A percentile compares a stretch with the other conserved stretches of the same genome.
Conservation (phyloP, 2,888 invertebrate genomes). For the Polia nebulosa region DNA sequence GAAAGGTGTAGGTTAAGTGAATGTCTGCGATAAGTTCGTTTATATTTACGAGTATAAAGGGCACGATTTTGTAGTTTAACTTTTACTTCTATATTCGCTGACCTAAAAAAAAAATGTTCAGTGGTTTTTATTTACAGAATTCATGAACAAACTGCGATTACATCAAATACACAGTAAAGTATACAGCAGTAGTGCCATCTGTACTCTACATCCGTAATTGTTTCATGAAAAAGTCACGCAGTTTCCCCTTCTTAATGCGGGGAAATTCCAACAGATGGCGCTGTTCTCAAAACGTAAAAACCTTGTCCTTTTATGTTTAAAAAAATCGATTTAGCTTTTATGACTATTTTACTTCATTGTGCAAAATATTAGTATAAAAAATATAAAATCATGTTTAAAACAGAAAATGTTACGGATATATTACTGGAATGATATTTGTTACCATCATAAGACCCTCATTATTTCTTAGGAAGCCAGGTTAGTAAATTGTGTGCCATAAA, state of each 20-base stretch:
- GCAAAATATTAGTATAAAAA: not conserved
- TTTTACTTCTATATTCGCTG: not conserved
- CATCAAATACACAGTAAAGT: not conserved
- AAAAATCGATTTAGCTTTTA: not conserved
- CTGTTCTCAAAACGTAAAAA: constrained; percentile 20
- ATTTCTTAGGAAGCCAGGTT: constrained; percentile 32
- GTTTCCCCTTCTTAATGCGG: constrained; percentile 1
- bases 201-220: not conserved
- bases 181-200: constrained; percentile 47
- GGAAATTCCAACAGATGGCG: constrained; percentile 59
- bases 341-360: no score
- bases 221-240: constrained; percentile 17
- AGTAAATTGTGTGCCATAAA: constrained; percentile 51
- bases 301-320: not conserved
- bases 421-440: not conserved
- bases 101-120: not conserved
- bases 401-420: not conserved
- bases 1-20: not conserved
- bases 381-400: not conserved
- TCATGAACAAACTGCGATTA: not conserved
- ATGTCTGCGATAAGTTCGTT: not conserved
- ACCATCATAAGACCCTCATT: constrained; percentile 29
- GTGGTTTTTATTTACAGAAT: not conserved
- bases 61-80: not conserved
- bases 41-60: not conserved